Evolutionary conservation across 2,797 vertebrate species (phyloP), one percentile per base, ranked within the genome.

Genomic region (Periophthalmus magnuspinnatus): DNA sequence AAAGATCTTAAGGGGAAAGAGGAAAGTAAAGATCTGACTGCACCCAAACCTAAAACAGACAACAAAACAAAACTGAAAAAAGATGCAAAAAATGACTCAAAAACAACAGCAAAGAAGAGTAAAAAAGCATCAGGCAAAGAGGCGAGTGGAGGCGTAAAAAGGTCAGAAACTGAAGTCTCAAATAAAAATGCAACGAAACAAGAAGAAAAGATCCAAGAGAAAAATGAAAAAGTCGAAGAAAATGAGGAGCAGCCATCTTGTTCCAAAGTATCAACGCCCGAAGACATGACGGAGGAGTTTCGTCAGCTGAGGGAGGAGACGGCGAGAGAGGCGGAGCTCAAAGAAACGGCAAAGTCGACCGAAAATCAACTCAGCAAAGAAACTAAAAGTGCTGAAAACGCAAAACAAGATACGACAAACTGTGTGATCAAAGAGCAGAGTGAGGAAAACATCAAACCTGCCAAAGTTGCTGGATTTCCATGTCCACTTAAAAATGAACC

Each of bases 211-310:
- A 79, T 76, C 60, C 81, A 87, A 21, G 74, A 82, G 17, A 75
- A 83, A 47, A 81, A 74, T 65, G 75, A 84, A 64, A 92, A 87
- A 55, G 13, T 50, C 48, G 41, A 64, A 1, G 84, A 80, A 33
- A 47, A 58, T 13, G 87, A 75, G 0, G 88, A 86, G 1, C 54
- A 68, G 0, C 76, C 70, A 0, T 83, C 90, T 61, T 78, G 79
- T 68, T 95, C 94, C 41, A 91, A 88, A 50, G 81, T 87, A 45
- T 93, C 94, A 0, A 94, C 93, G 38, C 93, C 94, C 0, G 94
- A 95, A 78, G 94, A 95, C 32, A 88, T 94, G 89, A 89, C 89
- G 0, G 84, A 56, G 0, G 94, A 94, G 67, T 92, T 93, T 7
- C 91, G 93, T 55, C 73, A 74, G 81, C 82, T 92, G 61, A 78